phyloP scores from a whole-genome alignment of 2,888 invertebrate species.

The Hololepta plana region DNA sequence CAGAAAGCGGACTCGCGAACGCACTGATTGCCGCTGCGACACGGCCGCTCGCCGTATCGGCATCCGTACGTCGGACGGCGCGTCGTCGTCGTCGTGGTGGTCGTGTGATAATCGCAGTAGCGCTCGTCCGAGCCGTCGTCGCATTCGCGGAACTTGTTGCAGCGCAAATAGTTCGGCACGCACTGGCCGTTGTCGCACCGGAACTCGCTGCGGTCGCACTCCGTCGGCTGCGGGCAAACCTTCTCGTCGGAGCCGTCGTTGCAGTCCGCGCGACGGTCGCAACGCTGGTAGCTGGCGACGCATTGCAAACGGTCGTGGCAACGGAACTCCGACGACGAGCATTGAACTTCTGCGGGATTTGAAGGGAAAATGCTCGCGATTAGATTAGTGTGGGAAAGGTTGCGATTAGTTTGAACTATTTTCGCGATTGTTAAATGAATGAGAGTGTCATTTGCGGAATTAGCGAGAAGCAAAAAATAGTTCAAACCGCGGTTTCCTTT shows the following conservation, averaged over 20 bases:
- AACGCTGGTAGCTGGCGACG: no score
- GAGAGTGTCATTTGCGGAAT: no score
- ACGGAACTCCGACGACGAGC: no score
- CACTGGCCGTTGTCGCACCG: conserved; percentile 50
- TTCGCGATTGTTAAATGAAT: no score
- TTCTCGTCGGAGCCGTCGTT: conserved; percentile 31
- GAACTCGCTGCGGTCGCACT: conserved; percentile 45
- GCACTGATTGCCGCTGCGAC: conserved; percentile 30
- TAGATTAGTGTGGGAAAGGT: no score
- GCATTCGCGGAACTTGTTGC: conserved; percentile 33
- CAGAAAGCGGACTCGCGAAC: conserved; percentile 28
- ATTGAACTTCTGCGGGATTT: no score
- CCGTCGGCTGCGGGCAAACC: conserved; percentile 36
- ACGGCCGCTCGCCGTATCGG: conserved; percentile 25
- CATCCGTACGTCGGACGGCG: no score
- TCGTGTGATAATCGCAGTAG: conserved; percentile 21
- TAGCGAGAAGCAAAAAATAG: no score
- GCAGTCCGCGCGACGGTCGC: conserved; percentile 28
- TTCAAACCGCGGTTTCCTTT: no score
- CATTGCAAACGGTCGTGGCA: no score
- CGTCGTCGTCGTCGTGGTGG: conserved; percentile 8
- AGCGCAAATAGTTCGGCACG: conserved; percentile 23
- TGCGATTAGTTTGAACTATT: no score
- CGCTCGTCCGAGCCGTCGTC: conserved; percentile 36
- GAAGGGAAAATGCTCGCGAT: no score